Evolutionary conservation across 2,888 invertebrate species (phyloP), one percentile per base, ranked within the genome.

Genomic region (Himalopsyche japonica): DNA sequence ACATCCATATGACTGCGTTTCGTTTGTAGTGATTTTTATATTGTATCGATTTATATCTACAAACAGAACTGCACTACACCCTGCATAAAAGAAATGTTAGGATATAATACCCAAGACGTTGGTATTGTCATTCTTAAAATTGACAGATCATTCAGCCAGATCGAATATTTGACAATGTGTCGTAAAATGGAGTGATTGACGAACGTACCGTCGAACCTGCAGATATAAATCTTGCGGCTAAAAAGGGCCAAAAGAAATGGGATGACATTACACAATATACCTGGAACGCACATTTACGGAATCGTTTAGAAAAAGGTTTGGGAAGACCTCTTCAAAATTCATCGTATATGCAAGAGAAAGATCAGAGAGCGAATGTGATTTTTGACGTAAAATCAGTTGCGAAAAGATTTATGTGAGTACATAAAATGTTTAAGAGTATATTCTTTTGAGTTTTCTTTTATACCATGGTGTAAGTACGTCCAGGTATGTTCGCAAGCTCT

Each of bases 111-210:
- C 37, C 37, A 43, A 43, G 37, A n/a, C n/a, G n/a, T n/a, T 12
- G 15, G 15, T 15, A 43, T 43, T 43, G 15, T 5, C 43, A 43
- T 43, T 43, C 15, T 43, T 15, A 15, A 15, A 37, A 1, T 37
- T 37, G 37, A 8, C 37, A 37, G 10, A 12, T 27, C 27, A 30
- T 70, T 70, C 70, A 27, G n/a, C 24, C 82, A 82, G 43, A 79
- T 82, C 79, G 64, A 43, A 64, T 30, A 48, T 37, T 49, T 37
- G 15, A 80, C 83, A 83, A 80, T 80, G 83, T 49, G 80, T 83
- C 83, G 83, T 83, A 83, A 83, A 83, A 76, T 64, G 34, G 27
- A 24, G 37, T 80, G 80, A 83, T 80, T 83, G 83, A 83, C 64
- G 83, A 80, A 83, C 64, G 80, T 15, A 30, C 24, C 30, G 70